phyloP scores from a whole-genome alignment of 2,888 invertebrate genomes.

The Agrochola circellaris region DNA sequence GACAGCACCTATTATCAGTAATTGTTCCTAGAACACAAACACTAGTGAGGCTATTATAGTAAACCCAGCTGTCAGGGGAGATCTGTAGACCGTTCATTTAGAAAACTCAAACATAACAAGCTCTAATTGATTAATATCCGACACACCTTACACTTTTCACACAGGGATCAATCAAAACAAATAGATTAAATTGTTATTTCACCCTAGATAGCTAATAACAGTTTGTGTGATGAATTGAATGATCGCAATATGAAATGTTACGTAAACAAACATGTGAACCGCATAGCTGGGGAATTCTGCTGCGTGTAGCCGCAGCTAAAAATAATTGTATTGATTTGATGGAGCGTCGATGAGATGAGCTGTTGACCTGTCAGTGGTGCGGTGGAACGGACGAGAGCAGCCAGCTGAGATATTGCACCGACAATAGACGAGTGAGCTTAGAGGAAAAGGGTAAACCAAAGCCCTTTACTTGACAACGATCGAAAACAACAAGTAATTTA shows the following conservation, averaged over 20 bases:
- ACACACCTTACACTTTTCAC: conserved; percentile 28
- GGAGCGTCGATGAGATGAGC: conserved; percentile 27
- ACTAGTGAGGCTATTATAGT: conserved; percentile 1
- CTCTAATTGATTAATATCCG: conserved; percentile 49
- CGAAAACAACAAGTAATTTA: neutral
- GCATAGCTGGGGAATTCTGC: conserved; percentile 5
- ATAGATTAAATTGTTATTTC: conserved; percentile 39
- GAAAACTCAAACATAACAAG: conserved; percentile 37
- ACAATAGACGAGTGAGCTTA: conserved; percentile 8
- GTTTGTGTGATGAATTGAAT: conserved; percentile 28
- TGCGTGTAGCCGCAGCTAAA: conserved; percentile 48
- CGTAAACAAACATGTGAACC: conserved; percentile 32
- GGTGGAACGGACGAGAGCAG: conserved; percentile 11
- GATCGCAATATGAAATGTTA: conserved; percentile 35
- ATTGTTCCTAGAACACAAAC: conserved; percentile 33
- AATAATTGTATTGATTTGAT: conserved; percentile 62
- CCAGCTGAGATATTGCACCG: conserved; percentile 17
- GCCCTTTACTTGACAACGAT: neutral
- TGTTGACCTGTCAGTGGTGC: conserved; percentile 33
- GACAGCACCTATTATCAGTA: conserved; percentile 21
- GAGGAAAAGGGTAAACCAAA: conserved; percentile 9
- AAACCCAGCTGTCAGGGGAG: neutral
- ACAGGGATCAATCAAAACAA: conserved; percentile 21
- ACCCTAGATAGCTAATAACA: conserved; percentile 31
- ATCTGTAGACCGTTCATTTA: conserved; percentile 21